Evolutionary conservation across 2,113 vertebrate species (phyloP).

Genomic region (Eurypyga helias): DNA sequence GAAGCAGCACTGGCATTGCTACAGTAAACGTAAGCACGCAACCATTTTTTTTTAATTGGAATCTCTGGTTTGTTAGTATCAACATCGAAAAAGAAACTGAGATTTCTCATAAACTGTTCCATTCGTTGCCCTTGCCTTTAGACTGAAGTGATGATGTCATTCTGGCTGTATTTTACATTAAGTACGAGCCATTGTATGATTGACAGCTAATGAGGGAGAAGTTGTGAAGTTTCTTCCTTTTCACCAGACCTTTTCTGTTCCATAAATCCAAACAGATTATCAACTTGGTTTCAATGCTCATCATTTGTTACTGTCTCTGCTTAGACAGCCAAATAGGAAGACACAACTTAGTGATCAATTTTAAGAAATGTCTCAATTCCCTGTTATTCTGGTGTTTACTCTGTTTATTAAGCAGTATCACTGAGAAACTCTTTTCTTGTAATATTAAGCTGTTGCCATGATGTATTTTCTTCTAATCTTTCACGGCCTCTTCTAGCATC

Average conservation of each 20-base stretch:
- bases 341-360: not conserved
- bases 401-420: not conserved
- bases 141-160: not conserved
- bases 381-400: not conserved
- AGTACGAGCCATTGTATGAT: not conserved
- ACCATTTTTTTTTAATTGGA: not conserved
- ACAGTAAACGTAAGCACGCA: slow-evolving; percentile 83
- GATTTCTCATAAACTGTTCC: not conserved
- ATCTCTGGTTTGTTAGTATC: not conserved
- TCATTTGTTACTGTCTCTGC: not conserved
- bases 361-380: not conserved
- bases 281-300: not conserved
- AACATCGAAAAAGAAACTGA: not conserved
- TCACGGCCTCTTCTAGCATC: not conserved
- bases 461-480: not conserved
- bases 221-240: not conserved
- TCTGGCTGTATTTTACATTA: not conserved
- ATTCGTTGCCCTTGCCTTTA: not conserved
- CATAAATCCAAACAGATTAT: not conserved
- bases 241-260: not conserved
- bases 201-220: not conserved
- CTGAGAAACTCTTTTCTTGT: not conserved
- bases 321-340: not conserved
- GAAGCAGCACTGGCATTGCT: slow-evolving; percentile 83
- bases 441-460: not conserved